Evolutionary conservation across 2,888 invertebrate genomes (phyloP), one percentile per base, ranked within the genome.

Genomic region (Drosophila antonietae): DNA sequence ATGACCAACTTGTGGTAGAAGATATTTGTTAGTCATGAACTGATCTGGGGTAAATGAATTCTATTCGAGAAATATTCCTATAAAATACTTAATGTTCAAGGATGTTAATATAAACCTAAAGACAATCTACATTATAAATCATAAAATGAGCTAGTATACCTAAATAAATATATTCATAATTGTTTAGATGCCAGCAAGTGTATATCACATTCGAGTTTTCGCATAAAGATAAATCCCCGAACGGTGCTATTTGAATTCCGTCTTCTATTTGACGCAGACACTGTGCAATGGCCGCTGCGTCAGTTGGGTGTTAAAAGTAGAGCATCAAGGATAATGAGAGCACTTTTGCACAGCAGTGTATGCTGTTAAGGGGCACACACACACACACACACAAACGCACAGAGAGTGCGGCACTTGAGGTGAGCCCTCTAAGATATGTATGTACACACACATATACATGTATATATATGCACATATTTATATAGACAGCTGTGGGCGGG

Each of bases 291-390:
- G 7, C 18, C 33, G 18, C 68, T 78, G 79, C 75, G 46, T 52
- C 79, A 70, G 68, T 58, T 60, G 55, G 64, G 47, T 72, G 78
- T 85, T 67, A 81, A 84, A 83, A 88, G 83, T 88, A 85, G 83
- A 83, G 81, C 84, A 84, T 66, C 81, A 78, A 83, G 83, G 81
- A 84, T 84, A 84, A 84, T 88, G 83, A 84, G 88, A 88, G 59
- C 86, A 85, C 88, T 88, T 83, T 76, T 69, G 49, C 65, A 58
- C 74, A 62, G 78, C 70, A 69, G 61, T 62, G 64, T 64, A 55
- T 53, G 62, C 59, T 61, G 52, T 65, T 58, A 58, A 55, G 61
- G 58, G 46, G 57, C 33, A 5, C 35, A 39, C 72, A 61, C 39
- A 56, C 39, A 47, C 43, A 43, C 10, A 18, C 43, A 43, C n/a